Evolutionary conservation across 2,797 vertebrate genomes (phyloP), one percentile per base, ranked within the genome.

Genomic region (Microctenopoma stevenorrisi): DNA sequence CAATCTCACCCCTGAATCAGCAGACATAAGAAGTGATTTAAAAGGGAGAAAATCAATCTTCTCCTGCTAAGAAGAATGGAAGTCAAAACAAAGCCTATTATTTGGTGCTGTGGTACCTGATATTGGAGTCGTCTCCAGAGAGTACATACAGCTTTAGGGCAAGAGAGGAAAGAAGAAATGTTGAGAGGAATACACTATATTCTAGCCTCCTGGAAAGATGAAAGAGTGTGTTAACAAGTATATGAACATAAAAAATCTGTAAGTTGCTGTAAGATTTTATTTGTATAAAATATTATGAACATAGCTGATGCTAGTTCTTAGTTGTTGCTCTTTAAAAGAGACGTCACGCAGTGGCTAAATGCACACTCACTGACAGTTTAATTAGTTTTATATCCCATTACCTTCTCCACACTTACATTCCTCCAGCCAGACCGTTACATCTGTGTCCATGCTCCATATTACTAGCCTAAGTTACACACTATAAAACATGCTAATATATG

Each of bases 81-180:
- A 79, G 59, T 68, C 51, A 64, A 83, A 76, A 82, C 82, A 81
- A 70, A 81, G 67, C 51, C 49, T 73, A 44, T 88, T 75, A 79
- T 85, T 85, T 82, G 82, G 43, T 79, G 64, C 74, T 16, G 44
- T 64, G 28, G 44, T 74, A 81, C 56, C 68, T 73, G 59, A 82
- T 60, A 61, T 68, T 16, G 54, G 63, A 79, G 64, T 22, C 22
- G 1, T 76, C 83, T 77, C 76, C 30, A 48, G 70, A 71, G 75
- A 66, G 51, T 8, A 49, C 52, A 68, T 54, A 47, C 22, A 60
- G 68, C 60, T 68, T 65, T 37, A 48, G 13, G 54, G 57, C 43
- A 22, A 26, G 13, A 60, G 51, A 49, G 46, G 33, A 55, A 54
- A 50, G 51, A 59, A 52, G 65, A 67, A 51, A 26, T 64, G 52